A percentile compares a stretch with the other conserved stretches of the same genome.
Conservation (phyloP, 2,888 invertebrate genomes). For the Heteromurus nitidus region DNA sequence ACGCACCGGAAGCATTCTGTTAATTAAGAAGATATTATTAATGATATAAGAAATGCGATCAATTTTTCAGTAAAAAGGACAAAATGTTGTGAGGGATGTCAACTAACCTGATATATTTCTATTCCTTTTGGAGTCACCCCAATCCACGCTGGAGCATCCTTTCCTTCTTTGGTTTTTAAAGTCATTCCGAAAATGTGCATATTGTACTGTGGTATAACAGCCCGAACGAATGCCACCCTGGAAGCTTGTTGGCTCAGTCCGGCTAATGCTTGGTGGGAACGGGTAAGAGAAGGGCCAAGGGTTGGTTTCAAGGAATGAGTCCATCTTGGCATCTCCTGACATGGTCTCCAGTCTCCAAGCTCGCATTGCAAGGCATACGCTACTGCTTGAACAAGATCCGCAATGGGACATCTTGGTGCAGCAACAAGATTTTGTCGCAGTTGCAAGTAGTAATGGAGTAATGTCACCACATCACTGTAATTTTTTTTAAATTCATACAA, state of each 20-base stretch:
- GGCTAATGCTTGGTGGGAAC: constrained; percentile 70
- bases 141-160: constrained; percentile 82
- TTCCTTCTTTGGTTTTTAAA: constrained; percentile 80
- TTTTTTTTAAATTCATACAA: too few relatives aligned
- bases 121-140: constrained; percentile 95
- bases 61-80: too few relatives aligned
- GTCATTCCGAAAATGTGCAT: constrained; percentile 73
- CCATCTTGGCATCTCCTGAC: constrained; percentile 71
- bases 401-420: constrained; percentile 68
- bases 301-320: constrained; percentile 58
- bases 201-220: constrained; percentile 73
- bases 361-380: constrained; percentile 73
- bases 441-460: constrained; percentile 96
- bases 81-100: too few relatives aligned
- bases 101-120: constrained; percentile 83
- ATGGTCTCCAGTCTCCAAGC: constrained; percentile 73
- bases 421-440: constrained; percentile 88
- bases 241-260: constrained; percentile 71
- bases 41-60: too few relatives aligned
- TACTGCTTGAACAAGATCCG: constrained; percentile 70
- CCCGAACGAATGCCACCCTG: constrained; percentile 71
- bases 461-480: constrained; percentile 87
- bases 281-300: constrained; percentile 63
- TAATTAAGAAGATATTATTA: constrained; percentile 9
- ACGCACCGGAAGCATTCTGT: constrained; percentile 70